These are phyloP conservation scores for Apostichopus californicus DNA, from an alignment of 35 echinoderm and acorn worm genomes.

Conservation along the genomic window DNA sequence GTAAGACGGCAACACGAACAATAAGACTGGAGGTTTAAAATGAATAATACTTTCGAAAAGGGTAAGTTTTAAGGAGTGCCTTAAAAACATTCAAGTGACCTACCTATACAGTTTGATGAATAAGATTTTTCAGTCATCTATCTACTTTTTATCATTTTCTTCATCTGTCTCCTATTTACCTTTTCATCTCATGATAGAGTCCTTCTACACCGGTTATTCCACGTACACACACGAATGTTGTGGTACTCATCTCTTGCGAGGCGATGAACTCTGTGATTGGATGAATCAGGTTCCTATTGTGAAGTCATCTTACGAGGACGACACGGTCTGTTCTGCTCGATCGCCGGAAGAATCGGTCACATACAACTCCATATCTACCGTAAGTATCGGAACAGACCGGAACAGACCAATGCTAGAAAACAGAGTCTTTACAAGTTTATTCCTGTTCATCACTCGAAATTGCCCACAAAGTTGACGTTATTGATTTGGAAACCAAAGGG, in stretches of 20 bases:
- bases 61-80: too few relatives aligned
- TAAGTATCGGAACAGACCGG: neutral
- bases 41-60: too few relatives aligned
- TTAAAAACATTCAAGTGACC: too few relatives aligned
- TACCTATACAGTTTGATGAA: too few relatives aligned
- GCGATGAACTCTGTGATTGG: conserved; percentile 23
- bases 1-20: too few relatives aligned
- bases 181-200: neutral
- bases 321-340: conserved; percentile 2
- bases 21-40: too few relatives aligned
- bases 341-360: neutral
- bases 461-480: too few relatives aligned
- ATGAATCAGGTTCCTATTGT: neutral
- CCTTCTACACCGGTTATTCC: conserved; percentile 4
- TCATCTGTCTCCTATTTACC: neutral
- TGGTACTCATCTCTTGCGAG: neutral
- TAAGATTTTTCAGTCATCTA: neutral
- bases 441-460: too few relatives aligned
- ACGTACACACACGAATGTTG: conserved; percentile 8
- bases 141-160: neutral
- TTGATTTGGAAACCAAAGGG: too few relatives aligned
- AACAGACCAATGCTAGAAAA: neutral
- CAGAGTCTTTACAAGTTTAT: too few relatives aligned
- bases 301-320: conserved; percentile 9
- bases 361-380: conserved; percentile 29